Conservation (phyloP, 2,797 vertebrate genomes). For the Schizothorax lantsangensis region DNA sequence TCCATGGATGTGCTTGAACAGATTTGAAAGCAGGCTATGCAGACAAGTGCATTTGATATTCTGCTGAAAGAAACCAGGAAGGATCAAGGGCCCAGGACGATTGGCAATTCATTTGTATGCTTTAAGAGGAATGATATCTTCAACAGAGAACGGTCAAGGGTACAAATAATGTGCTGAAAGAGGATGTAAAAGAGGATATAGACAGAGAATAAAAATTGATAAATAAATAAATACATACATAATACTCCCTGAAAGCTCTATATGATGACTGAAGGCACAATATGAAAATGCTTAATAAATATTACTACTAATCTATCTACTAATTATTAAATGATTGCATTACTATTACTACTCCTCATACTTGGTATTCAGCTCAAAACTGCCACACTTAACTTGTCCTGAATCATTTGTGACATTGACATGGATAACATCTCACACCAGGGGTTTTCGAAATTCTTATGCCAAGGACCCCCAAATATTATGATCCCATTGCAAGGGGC, state of each 20-base stretch:
- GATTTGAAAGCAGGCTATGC: conserved; percentile 29
- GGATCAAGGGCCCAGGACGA: conserved; percentile 20
- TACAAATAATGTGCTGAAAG: conserved; percentile 45
- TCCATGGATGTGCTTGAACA: conserved; percentile 33
- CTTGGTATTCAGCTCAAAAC: neutral
- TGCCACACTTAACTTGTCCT: neutral
- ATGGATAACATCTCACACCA: neutral
- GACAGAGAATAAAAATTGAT: neutral
- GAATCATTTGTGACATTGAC: neutral
- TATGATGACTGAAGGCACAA: neutral
- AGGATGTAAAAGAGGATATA: conserved; percentile 6
- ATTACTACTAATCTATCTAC: neutral
- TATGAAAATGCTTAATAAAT: neutral
- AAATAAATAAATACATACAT: neutral
- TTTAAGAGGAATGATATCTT: conserved; percentile 28
- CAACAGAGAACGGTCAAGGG: conserved; percentile 47
- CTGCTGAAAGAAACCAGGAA: conserved; percentile 29
- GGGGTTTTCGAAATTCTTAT: neutral
- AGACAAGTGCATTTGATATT: conserved; percentile 46
- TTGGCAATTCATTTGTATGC: conserved; percentile 37
- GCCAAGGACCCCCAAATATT: neutral
- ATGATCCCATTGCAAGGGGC: neutral
- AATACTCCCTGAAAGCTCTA: neutral
- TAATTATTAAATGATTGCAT: neutral
- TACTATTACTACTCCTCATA: neutral